Evolutionary conservation across 1,140 invertebrate species (phyloP), one percentile per base, ranked within the genome.

Genomic region (Hyles vespertilio): DNA sequence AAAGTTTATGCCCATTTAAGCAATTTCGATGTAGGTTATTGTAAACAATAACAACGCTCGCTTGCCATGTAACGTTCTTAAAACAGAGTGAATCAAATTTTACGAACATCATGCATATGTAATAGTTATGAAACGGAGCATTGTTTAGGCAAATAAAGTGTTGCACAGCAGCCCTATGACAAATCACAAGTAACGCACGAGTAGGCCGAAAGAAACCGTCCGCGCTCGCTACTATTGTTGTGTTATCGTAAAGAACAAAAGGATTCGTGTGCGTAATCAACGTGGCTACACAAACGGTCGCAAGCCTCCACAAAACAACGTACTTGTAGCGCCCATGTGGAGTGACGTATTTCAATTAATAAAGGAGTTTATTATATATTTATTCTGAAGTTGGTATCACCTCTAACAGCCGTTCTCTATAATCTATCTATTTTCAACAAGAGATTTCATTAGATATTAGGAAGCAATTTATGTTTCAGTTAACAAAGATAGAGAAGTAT

Each of bases 71-170:
- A 61, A 61, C 52, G 50, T 40, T 46, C 12, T 49, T 61, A 61
- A 57, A 56, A 57, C 46, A 40, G 49, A 51, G 49, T 52, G 32
- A 61, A 56, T 60, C 59, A 61, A 52, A 51, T 51, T 61, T 52
- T 56, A 56, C 51, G 54, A 51, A 12, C 33, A 46, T 46, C 36
- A 45, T 61, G 9, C 34, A 12, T 46, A 51, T 43, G 54, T 61
- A 61, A 56, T 56, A 51, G 51, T 61, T 61, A 44, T 55, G 51
- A 52, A 56, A 61, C 36, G 32, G 32, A 12, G 43, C 50, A 57
- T 61, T 57, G 59, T 61, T 56, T 61, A n/a, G 12, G 2, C 8
- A 40, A 40, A 40, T 40, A 40, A 22, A 50, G 48, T 22, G 22
- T 50, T 50, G 48, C 36, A 40, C 4, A 40, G 36, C 36, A 40